phyloP scores from a whole-genome alignment of 2,113 vertebrate species.

The Dipodomys merriami region DNA sequence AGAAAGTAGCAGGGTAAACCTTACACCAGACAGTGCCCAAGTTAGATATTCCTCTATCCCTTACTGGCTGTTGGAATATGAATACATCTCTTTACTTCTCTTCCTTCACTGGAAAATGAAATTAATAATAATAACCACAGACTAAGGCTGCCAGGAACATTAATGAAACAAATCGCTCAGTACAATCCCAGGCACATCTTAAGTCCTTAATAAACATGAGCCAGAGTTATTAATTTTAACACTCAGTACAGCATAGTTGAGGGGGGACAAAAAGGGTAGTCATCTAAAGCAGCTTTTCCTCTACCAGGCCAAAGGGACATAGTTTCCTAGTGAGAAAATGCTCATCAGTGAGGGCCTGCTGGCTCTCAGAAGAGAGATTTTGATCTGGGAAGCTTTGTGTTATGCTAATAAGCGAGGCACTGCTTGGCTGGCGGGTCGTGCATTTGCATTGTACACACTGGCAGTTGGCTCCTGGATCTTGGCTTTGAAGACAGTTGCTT shows the following conservation, averaged over 20 bases:
- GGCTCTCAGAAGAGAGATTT: not conserved
- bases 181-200: not conserved
- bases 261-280: not conserved
- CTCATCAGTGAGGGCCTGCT: not conserved
- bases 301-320: slow-evolving; percentile 30
- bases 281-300: slow-evolving; percentile 31
- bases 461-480: not conserved
- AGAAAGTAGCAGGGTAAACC: not conserved
- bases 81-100: not conserved
- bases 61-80: not conserved
- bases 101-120: not conserved
- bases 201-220: not conserved
- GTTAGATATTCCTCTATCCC: not conserved
- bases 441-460: not conserved
- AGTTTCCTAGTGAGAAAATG: slow-evolving; percentile 64
- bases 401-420: not conserved
- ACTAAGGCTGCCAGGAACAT: not conserved
- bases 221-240: slow-evolving; percentile 18
- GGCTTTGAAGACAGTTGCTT: not conserved
- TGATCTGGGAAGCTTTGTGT: slow-evolving; percentile 19
- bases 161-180: not conserved
- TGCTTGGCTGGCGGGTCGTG: not conserved
- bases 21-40: not conserved
- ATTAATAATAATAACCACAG: not conserved
- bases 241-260: not conserved